Percentiles rank a stretch among this genome's conserved stretches.
phyloP scores from a whole-genome alignment of 2,113 vertebrate species.

The Nothocercus nigrocapillus region DNA sequence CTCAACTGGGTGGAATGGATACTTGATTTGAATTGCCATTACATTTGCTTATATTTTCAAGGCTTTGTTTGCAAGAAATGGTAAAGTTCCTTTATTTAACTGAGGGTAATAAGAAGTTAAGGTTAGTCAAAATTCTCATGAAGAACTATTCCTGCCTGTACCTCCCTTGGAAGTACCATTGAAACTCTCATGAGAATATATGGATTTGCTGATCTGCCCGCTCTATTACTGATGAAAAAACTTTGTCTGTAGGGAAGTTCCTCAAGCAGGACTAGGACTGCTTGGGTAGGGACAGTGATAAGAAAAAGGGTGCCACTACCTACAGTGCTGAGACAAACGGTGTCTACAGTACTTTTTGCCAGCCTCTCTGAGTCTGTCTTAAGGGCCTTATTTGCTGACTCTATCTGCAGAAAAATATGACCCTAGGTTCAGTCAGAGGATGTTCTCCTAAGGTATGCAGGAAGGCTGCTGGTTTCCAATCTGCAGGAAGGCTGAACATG shows the following conservation, averaged over 20 bases:
- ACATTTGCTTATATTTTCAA: not conserved
- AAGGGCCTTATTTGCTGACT: not conserved
- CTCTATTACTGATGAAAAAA: not conserved
- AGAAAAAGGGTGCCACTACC: not conserved
- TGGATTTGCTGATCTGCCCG: not conserved
- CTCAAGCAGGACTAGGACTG: not conserved
- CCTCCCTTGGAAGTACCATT: not conserved
- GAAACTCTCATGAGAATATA: not conserved
- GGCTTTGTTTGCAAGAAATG: not conserved
- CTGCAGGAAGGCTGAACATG: not conserved
- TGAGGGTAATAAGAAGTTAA: not conserved
- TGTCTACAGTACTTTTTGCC: not conserved
- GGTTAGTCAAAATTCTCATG: not conserved
- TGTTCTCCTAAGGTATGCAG: fast-evolving
- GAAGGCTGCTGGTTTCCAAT: not conserved
- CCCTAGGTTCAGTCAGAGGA: not conserved
- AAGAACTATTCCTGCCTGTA: not conserved
- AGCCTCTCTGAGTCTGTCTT: not conserved
- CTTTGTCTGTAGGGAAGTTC: not conserved
- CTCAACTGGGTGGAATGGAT: not conserved
- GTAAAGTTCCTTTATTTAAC: not conserved
- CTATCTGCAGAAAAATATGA: not conserved
- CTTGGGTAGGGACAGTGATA: not conserved
- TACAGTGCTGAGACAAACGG: not conserved
- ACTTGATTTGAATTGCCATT: not conserved